Evolutionary conservation across 2,797 vertebrate genomes (phyloP), one percentile per base, ranked within the genome.

Genomic region (Schizopygopsis pylzovi): DNA sequence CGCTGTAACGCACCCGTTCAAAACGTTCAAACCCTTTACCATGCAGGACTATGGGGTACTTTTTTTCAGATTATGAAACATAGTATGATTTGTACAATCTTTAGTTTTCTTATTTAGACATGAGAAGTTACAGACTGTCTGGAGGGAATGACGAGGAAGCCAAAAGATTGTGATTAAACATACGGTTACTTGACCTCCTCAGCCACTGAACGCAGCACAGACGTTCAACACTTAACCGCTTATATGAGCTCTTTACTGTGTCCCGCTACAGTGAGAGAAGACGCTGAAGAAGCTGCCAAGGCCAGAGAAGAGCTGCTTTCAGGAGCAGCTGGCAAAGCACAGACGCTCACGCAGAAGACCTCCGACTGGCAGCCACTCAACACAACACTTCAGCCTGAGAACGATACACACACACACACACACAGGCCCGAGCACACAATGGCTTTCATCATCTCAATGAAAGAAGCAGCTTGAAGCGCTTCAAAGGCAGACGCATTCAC

Each of bases 301-400:
- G 81, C 86, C 43, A 89, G 61, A 11, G 89, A 89, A 86, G 54
- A 85, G 79, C 43, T 59, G 85, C 90, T 91, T 85, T 89, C 89
- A 91, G 90, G 84, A 88, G 75, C 84, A 86, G 87, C 87, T 75
- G 81, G 87, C 90, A 89, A 87, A 88, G 91, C 84, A 85, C 89
- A 91, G 89, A 92, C 88, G 85, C 41, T 85, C 75, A 89, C 91
- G 89, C 52, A 87, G 86, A 90, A 91, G 85, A 70, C 72, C 15
- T 67, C 82, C 91, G 89, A 93, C 92, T 91, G 90, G 89, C 85
- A 67, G 84, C 82, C 93, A 92, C 91, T 94, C 90, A 92, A 88
- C 91, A 88, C 90, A 92, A 92, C 91, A 92, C 92, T 94, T 85
- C 68, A 93, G 90, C 89, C 90, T 90, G 37, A 85, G 91, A 91